Percentiles rank a stretch among this genome's conserved stretches.
Conservation (phyloP, 92 coral and sea anemone genomes). For the Palythoa grandiflora region DNA sequence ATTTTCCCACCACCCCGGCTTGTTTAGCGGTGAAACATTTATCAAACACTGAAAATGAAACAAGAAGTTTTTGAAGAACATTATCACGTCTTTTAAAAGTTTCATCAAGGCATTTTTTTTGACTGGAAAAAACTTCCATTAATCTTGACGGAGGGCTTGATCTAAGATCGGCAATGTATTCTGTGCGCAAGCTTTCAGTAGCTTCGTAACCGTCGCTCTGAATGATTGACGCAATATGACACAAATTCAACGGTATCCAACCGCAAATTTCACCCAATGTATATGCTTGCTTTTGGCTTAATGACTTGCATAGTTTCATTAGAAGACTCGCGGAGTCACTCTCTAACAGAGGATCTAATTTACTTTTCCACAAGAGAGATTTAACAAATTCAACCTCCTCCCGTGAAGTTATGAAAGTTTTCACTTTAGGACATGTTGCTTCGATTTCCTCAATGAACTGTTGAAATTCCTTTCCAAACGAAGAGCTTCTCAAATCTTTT, state of each 20-base stretch:
- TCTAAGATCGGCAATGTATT: constrained; percentile 42
- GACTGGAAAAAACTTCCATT: constrained; percentile 10
- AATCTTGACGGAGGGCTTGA: constrained; percentile 46
- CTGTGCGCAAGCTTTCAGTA: constrained; percentile 20
- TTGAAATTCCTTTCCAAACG: no score
- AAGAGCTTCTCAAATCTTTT: no score
- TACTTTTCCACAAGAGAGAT: background rate
- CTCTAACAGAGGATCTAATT: constrained; percentile 18
- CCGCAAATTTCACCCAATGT: constrained; percentile 50
- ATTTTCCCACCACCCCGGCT: constrained; percentile 1
- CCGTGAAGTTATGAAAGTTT: constrained; percentile 62
- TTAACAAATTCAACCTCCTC: constrained; percentile 9
- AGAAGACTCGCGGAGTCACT: constrained; percentile 27
- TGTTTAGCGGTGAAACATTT: constrained; percentile 15
- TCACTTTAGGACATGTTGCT: constrained; percentile 36
- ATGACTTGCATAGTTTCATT: constrained; percentile 7
- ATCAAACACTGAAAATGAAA: constrained; percentile 44
- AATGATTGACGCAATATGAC: constrained; percentile 45
- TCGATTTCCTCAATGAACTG: no score
- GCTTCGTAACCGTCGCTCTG: constrained; percentile 20
- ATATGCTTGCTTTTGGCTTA: constrained; percentile 30
- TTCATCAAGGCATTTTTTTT: constrained; percentile 34
- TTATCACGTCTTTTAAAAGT: constrained; percentile 48
- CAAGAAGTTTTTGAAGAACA: background rate
- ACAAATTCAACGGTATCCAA: no score